Evolutionary conservation across 1,140 invertebrate genomes (phyloP).

Genomic region (Sogatella furcifera): DNA sequence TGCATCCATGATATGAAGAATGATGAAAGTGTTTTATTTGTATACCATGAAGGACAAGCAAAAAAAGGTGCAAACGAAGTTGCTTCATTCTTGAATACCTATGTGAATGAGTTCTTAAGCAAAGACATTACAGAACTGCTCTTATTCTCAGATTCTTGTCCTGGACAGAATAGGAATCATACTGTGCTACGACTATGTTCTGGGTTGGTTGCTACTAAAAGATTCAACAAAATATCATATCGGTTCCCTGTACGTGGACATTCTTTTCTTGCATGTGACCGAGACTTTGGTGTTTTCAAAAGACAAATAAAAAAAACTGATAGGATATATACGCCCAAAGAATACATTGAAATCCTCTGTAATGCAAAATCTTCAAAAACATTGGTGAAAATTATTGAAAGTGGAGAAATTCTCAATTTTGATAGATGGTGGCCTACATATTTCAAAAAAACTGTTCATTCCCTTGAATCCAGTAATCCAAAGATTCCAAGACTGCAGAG

Average conservation of each 20-base stretch:
- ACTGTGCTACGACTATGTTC: constrained; percentile 12
- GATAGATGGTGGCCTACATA: too few species aligned
- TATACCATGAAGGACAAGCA: constrained; percentile 25
- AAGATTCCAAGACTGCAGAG: too few species aligned
- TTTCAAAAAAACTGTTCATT: too few species aligned
- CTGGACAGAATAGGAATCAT: constrained; percentile 20
- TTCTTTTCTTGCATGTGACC: constrained; percentile 24
- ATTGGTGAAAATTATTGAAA: too few species aligned
- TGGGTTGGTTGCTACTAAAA: neutral
- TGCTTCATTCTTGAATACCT: constrained; percentile 23
- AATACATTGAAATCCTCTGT: too few species aligned
- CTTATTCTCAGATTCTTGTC: constrained; percentile 15
- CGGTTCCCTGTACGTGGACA: constrained; percentile 24
- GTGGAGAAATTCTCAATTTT: too few species aligned
- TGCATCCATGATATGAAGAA: constrained; percentile 25
- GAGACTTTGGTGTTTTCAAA: constrained; percentile 25
- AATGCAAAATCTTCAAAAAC: too few species aligned
- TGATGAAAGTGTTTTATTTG: constrained; percentile 17
- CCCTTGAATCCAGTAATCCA: too few species aligned
- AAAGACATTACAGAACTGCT: neutral
- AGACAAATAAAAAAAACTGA: too few species aligned
- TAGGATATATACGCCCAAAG: too few species aligned
- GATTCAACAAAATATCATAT: constrained; percentile 21
- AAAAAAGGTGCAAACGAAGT: constrained; percentile 25
- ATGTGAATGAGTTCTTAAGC: constrained; percentile 19